Evolutionary conservation across 2,888 invertebrate genomes (phyloP), one percentile per base, ranked within the genome.

Genomic region (Amphipyra tragopoginis): DNA sequence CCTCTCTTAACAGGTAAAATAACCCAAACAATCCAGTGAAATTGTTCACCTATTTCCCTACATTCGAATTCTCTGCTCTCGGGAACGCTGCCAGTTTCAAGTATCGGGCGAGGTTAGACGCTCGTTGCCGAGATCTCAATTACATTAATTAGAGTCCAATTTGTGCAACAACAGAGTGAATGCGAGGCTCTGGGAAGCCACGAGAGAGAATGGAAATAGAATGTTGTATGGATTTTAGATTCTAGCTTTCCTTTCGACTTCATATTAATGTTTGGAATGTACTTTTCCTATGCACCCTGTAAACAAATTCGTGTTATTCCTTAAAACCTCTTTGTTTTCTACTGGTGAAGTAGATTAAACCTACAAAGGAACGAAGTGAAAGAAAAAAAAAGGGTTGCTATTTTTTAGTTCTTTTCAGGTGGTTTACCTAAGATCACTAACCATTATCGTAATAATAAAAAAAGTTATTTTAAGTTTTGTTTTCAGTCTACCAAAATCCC

Each of bases 121-220:
- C 49, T 49, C 42, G 43, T 56, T 59, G 55, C 34, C 39, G 48
- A 61, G 60, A 52, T 72, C 72, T 73, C 57, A 62, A 76, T 73
- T 62, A 72, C 40, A 40, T 53, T 62, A 62, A 72, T 76, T 72
- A 56, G 45, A 50, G 45, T 62, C 50, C 62, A 66, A 66, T 75
- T 76, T 66, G 61, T 70, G 75, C 43, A 64, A 42, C 58, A 58
- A 52, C 53, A 63, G 55, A 47, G 48, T 53, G 56, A 56, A 62
- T 56, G 45, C 36, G 15, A 52, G 21, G 14, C 50, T 42, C 11
- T 10, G 15, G 39, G 42, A 52, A 53, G 13, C 33, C 11, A 13
- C 45, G 1, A 9, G 15, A n/a, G 55, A 38, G 38, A 39, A 36
- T 52, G n/a, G 11, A 52, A 44, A 42, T 53, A 39, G 42, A 53